Evolutionary conservation across 2,888 invertebrate genomes (phyloP), one percentile per base, ranked within the genome.

Genomic region (Cerastis leucographa): DNA sequence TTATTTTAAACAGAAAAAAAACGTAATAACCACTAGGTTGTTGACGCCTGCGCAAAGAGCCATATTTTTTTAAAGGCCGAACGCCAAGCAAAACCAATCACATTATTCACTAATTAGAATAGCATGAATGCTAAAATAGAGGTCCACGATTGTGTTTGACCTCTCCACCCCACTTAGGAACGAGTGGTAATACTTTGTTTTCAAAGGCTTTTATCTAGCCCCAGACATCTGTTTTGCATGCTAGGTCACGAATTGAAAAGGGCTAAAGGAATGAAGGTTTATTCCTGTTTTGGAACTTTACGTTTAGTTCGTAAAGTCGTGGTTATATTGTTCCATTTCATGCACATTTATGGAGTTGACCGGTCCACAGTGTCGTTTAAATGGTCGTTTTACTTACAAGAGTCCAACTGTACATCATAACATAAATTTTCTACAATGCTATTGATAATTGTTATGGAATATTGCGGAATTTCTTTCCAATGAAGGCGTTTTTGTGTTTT

Each of bases 221-320:
- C 78, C 86, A 89, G 89, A 89, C 85, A 84, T 86, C 88, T 89
- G 81, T 81, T 91, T 90, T 88, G 89, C 91, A 93, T 93, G 93
- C 93, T 84, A 89, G 90, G 93, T 93, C 94, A 93, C 93, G 94
- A 88, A 90, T 87, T 88, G 89, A 91, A 91, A 91, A 89, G 91
- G 91, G 87, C 89, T 88, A 74, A 61, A 87, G 87, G 82, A 78
- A 88, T 86, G 87, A 84, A 79, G 89, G 87, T 87, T 87, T 88
- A 88, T 89, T 91, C 91, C 91, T 86, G 85, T 88, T 90, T 91
- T 83, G 91, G 89, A 85, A 74, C 84, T 86, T 88, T 85, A 84
- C 87, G 88, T 85, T 91, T 89, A 82, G 87, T 85, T 83, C 85
- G 81, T 88, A 84, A 89, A 89, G 82, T 86, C 79, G 78, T 84